Evolutionary conservation across 92 coral and sea anemone genomes (phyloP), one percentile per base, ranked within the genome.

Genomic region (Phymanthus crucifer): DNA sequence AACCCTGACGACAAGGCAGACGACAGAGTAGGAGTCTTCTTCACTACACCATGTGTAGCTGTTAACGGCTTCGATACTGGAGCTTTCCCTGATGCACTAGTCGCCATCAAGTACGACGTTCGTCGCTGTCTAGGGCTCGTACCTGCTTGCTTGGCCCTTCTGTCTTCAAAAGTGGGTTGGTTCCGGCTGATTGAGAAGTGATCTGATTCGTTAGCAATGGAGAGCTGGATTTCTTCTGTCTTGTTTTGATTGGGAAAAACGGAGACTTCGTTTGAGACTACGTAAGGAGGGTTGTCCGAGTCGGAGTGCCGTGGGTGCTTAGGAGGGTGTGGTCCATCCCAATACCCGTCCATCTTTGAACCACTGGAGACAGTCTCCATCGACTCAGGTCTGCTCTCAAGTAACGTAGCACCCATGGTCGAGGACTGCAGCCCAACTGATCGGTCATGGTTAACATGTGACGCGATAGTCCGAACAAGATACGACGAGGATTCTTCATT

Each of bases 91-190:
- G 78, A 71, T 29, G 86, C 75, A 37, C 80, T 61, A 12, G 99
- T 95, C 6, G 99, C 99, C 99, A 95, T 93, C 6, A 95, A 82
- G 66, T 95, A 95, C 0, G 99, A 95, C 19, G 95, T 90, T 57
- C 99, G 84, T 45, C 99, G 86, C 29, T 89, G 84, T 68, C 88
- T 81, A 19, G 90, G 90, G n/a, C 90, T 83, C 17, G 79, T 71
- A 31, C 83, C 33, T 10, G 78, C 82, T 71, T 73, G 68, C 36
- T 80, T 81, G n/a, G 82, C 48, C 34, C 77, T 34, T 64, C 71
- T 24, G 23, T 61, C 56, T 31, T 80, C 89, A 34, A 68, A 10
- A 8, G 78, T 40, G 26, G 77, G 84, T 5, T 81, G 76, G 31
- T 82, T 65, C 35, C 36, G 34, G 32, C 67, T 82, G 66, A 82